Base-by-base conservation (phyloP, 2,888 invertebrate genomes). In the Andrena marginata region DNA sequence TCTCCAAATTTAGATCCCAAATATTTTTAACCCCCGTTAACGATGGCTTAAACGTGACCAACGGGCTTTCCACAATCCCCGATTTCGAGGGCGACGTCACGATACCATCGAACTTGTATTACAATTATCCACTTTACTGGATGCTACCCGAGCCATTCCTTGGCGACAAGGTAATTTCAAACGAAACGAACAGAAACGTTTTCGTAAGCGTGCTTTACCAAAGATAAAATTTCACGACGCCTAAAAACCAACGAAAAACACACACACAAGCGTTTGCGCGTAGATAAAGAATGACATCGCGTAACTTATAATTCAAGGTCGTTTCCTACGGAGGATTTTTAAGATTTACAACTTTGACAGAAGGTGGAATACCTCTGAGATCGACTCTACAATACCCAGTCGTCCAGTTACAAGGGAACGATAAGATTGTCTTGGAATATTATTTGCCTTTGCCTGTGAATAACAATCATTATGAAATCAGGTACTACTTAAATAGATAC, bases 281-380 rank as follows among this genome's bases (percentile, higher is more conserved):
- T 16, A 23, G 16, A 13, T 31, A 48, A 56, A 31, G 8, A 67
- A 26, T 63, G 49, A 69, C 49, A 65, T 29, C 31, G 48, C 10
- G 23, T 49, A 8, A 59, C 65, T 76, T 13, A 6, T 54, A 70
- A 78, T 83, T 88, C 48, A 81, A 88, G 93, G 97, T 98, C 20
- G 95, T 97, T 82, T 98, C 99, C 29, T 99, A 99, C 94, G 98
- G 98, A 33, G 99, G 99, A 4, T 96, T 96, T 84, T 94, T 99
- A 65, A 95, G 97, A 84, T 99, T 99, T 93, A 95, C 96, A 0
- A 96, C 97, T 0, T 81, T 80, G 2, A 96, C 97, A 71, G 96
- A 97, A 84, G 96, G 96, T 62, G 96, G 96, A 4, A 94, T 94
- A 13, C 95, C 95, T 0, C 95, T 96, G 0, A 95, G 95, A 49